Base-by-base conservation (phyloP, 2,113 vertebrate species). In the Machaerirhynchus nigripectus region DNA sequence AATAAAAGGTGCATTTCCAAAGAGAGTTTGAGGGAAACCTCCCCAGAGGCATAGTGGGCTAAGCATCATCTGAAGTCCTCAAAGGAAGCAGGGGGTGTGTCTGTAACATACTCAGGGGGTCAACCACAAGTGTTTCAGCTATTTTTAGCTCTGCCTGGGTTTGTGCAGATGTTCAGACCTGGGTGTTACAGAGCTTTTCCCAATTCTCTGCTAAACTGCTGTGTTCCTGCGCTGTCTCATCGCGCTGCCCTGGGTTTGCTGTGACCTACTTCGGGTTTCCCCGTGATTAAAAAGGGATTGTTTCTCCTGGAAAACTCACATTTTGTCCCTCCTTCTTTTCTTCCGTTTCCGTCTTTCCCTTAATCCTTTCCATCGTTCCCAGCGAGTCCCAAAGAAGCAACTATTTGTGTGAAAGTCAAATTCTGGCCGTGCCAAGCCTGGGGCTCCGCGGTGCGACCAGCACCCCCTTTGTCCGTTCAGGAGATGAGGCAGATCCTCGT, bases 151-250 rank as follows among this genome's bases (percentile, higher is more conserved):
- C n/a, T 59, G 82, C 37, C 42, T 64, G 64, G 27, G 6, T 63
- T 68, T 4, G 2, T 93, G 69, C 82, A n/a, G 33, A 59, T 89
- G 50, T 61, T 94, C 91, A 74, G 55, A 59, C 26, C 35, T 50
- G 52, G 31, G 7, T 53, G 60, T 77, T 70, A 12, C 2, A 10
- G 84, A 44, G n/a, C 77, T 93, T 84, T 91, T 81, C 53, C 74
- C 61, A 50, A 0, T 63, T 87, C 65, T 40, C 60, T 87, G 27
- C 31, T 40, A 15, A 74, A 49, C 9, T 10, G 0, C 15, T 8
- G 1, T 35, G 23, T 24, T 46, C 44, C 23, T 50, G 23, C 0
- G 0, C 52, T 33, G 24, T 49, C 56, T 56, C 31, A 18, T 30
- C 6, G 1, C 4, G 0, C 37, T 53, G 52, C 42, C 52, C 20